phyloP scores from a whole-genome alignment of 2,113 vertebrate species.

The Malurus cyaneus region DNA sequence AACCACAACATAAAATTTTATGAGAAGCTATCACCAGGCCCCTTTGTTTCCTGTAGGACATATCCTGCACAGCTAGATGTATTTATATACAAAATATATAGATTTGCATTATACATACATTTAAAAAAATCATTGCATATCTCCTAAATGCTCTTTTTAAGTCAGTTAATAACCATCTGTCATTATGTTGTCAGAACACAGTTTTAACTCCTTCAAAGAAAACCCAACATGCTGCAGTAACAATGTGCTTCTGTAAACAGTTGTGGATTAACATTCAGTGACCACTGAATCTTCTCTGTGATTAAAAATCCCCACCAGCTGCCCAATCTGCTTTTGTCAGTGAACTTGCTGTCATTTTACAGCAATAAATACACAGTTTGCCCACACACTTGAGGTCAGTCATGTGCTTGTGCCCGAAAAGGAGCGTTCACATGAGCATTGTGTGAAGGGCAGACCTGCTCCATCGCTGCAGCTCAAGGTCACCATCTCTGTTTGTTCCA shows the following conservation, averaged over 20 bases:
- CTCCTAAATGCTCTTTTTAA: neutral
- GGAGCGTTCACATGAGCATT: neutral
- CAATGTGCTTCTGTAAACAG: neutral
- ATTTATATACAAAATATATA: neutral
- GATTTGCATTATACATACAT: neutral
- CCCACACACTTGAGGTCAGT: neutral
- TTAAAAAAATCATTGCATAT: neutral
- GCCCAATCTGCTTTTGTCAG: conserved; percentile 8
- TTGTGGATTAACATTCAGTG: conserved; percentile 17
- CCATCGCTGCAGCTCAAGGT: neutral
- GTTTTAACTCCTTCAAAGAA: neutral
- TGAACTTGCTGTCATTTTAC: neutral
- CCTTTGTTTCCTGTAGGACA: neutral
- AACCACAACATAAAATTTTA: neutral
- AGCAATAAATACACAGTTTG: neutral
- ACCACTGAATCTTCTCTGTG: conserved; percentile 11
- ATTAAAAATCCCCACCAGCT: conserved; percentile 31
- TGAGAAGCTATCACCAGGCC: neutral
- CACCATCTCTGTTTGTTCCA: neutral
- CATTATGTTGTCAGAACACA: neutral
- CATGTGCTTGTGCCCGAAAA: neutral
- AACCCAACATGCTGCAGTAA: neutral
- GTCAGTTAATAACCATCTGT: neutral
- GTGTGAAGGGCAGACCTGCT: neutral
- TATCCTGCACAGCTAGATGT: neutral